Evolutionary conservation across 2,888 invertebrate genomes (phyloP).

Genomic region (Megastigmus dorsalis): DNA sequence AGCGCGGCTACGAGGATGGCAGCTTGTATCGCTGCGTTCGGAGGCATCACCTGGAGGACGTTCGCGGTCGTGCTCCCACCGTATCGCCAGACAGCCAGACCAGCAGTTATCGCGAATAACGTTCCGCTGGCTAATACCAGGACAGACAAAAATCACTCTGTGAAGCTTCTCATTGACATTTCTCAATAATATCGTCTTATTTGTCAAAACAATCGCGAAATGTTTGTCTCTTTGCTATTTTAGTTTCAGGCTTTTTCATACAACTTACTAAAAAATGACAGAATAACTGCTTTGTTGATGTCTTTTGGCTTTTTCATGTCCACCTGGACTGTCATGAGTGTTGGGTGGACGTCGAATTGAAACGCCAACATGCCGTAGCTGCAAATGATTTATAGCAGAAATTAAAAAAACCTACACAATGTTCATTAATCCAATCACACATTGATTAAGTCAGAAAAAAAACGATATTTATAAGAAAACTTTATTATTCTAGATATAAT

Average conservation of each 20-base stretch:
- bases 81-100: constrained; percentile 80
- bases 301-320: constrained; percentile 89
- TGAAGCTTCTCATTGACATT: too few relatives aligned
- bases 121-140: constrained; percentile 76
- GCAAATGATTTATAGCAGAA: constrained; percentile 23
- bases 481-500: neutral
- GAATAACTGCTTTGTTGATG: constrained; percentile 83
- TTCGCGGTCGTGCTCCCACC: constrained; percentile 80
- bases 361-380: constrained; percentile 75
- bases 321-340: constrained; percentile 91
- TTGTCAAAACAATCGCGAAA: too few relatives aligned
- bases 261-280: constrained; percentile 82
- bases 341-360: constrained; percentile 88
- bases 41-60: constrained; percentile 81
- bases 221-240: too few relatives aligned
- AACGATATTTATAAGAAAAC: neutral
- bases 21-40: constrained; percentile 79
- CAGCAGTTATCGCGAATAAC: constrained; percentile 80
- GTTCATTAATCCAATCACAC: too few relatives aligned
- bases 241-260: neutral
- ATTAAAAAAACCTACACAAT: neutral
- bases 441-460: neutral
- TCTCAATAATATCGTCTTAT: too few relatives aligned
- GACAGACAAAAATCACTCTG: too few relatives aligned
- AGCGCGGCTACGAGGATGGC: constrained; percentile 85